Evolutionary conservation across 2,797 vertebrate species (phyloP), one percentile per base, ranked within the genome.

Genomic region (Pseudochaenichthys georgianus): DNA sequence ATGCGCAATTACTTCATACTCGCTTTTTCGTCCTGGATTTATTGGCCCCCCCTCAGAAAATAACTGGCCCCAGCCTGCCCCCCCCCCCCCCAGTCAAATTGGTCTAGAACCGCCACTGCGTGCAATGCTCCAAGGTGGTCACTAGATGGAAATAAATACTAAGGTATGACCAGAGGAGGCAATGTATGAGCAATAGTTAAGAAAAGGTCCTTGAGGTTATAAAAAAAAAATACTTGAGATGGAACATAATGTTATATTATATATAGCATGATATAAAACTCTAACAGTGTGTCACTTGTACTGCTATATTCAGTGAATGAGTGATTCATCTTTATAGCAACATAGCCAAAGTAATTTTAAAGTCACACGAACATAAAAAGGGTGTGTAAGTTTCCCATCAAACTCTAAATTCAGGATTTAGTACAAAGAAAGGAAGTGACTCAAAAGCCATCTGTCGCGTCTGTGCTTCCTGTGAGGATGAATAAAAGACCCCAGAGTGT

Each of bases 381-480:
- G 28, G 51, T 80, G 43, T 83, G 87, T 82, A 85, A 84, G 73
- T 73, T 65, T 75, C 59, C 75, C 61, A 50, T 82, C 54, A 59
- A n/a, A 58, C 70, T 75, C 43, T 77, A 80, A 80, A 90, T 80
- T 75, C 75, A 64, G 47, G 71, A 62, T 77, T 80, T 71, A 59
- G 68, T 19, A 70, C 82, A 80, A 81, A 72, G 77, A 67, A 19
- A 51, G 50, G 62, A 77, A 81, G 53, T 55, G 78, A 87, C 65
- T 89, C 12, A 83, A 88, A 89, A 89, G 75, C 83, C 73, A 78
- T 73, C 92, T 82, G 85, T 78, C 75, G 3, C 65, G 68, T 78
- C 64, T 65, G 58, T 78, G 63, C 72, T 69, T 70, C 82, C 82
- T 84, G 41, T 80, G 80, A 62, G 77, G 69, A 70, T 68, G 79